Conservation (phyloP, 2,797 vertebrate genomes). For the Pogonophryne albipinna region DNA sequence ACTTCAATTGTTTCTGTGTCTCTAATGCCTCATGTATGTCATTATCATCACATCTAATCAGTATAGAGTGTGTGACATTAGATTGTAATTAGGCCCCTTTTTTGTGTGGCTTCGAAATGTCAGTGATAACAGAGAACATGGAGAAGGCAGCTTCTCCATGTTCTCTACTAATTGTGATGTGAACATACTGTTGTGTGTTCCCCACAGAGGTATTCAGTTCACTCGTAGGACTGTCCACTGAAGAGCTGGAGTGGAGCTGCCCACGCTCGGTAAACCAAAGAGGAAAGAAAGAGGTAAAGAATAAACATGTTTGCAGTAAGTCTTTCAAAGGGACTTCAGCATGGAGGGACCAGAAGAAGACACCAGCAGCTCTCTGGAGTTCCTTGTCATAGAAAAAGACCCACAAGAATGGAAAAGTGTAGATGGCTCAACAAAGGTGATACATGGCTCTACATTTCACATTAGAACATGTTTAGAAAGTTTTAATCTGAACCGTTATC, state of each 20-base stretch:
- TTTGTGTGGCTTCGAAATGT: slow-evolving; percentile 32
- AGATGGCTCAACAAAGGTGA: neutral
- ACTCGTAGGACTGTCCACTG: slow-evolving; percentile 26
- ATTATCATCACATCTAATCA: slow-evolving; percentile 40
- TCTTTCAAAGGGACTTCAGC: slow-evolving; percentile 35
- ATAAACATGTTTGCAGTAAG: slow-evolving; percentile 2
- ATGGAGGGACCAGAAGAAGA: slow-evolving; percentile 2
- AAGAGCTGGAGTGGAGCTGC: slow-evolving; percentile 41
- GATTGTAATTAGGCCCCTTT: slow-evolving; percentile 39
- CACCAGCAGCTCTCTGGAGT: neutral
- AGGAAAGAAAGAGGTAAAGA: slow-evolving; percentile 1
- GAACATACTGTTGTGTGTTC: slow-evolving; percentile 3
- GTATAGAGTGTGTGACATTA: slow-evolving; percentile 46
- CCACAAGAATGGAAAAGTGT: neutral
- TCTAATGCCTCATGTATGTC: slow-evolving; percentile 11
- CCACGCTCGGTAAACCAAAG: slow-evolving; percentile 46
- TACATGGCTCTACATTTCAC: neutral
- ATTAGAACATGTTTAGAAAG: no score
- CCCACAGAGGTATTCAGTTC: slow-evolving; percentile 17
- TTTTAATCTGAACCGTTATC: neutral
- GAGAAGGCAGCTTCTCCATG: neutral
- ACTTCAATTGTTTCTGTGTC: slow-evolving; percentile 4
- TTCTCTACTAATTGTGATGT: neutral
- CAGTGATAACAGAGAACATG: slow-evolving; percentile 22
- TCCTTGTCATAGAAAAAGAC: slow-evolving; percentile 22